These are phyloP conservation scores for Drosophila leonis DNA, from an alignment of 2,888 invertebrate genomes.

Conservation along the genomic window DNA sequence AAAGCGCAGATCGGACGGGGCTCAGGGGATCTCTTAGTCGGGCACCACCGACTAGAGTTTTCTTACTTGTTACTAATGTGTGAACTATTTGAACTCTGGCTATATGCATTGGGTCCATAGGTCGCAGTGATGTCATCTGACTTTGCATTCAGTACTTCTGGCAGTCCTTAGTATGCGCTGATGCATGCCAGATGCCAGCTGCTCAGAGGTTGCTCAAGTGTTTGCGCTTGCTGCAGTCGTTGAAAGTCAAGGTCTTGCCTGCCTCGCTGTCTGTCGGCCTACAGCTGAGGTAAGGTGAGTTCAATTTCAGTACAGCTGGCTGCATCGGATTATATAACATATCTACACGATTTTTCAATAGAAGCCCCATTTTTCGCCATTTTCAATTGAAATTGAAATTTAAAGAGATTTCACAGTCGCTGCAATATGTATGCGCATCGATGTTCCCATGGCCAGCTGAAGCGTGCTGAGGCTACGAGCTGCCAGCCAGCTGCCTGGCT, in stretches of 20 bases:
- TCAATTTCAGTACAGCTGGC: background rate
- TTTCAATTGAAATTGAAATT: background rate
- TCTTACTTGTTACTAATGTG: too few species aligned
- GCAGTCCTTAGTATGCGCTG: background rate
- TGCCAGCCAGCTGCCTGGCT: background rate
- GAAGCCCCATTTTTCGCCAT: background rate
- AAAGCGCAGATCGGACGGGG: too few species aligned
- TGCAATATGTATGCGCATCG: background rate
- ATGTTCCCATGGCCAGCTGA: slow-evolving; percentile 1
- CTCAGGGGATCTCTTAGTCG: too few species aligned
- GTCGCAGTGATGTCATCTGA: background rate
- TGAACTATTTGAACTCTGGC: too few species aligned
- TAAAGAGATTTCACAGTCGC: background rate
- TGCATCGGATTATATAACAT: background rate
- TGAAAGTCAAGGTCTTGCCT: background rate
- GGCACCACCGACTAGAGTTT: too few species aligned
- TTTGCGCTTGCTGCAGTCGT: background rate
- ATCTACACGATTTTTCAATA: too few species aligned
- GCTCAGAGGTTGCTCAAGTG: background rate
- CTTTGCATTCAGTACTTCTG: background rate
- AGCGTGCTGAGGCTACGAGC: background rate
- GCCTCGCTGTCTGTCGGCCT: background rate
- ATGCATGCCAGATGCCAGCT: background rate
- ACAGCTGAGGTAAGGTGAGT: background rate
- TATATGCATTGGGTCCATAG: too few species aligned